Evolutionary conservation across 1,140 invertebrate genomes (phyloP).

Genomic region (Coptotermes formosanus): DNA sequence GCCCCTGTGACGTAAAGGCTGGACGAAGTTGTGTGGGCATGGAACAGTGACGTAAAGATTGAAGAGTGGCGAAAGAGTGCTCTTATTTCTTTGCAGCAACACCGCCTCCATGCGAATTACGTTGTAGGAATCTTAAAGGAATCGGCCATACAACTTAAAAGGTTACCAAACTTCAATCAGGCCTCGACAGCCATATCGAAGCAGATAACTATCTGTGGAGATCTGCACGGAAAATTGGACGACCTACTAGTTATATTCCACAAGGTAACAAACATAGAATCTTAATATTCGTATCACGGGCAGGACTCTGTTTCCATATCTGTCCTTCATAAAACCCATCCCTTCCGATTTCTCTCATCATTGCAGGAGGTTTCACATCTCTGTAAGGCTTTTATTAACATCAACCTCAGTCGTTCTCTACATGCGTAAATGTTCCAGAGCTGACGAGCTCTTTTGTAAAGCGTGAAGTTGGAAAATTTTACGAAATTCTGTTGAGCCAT

Average conservation of each 20-base stretch:
- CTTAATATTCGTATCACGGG: neutral
- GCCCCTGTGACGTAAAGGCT: too few species aligned
- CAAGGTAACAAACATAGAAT: slow-evolving; percentile 62
- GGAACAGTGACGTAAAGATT: too few species aligned
- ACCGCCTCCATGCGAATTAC: slow-evolving; percentile 78
- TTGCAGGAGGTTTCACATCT: too few species aligned
- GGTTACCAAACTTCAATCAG: slow-evolving; percentile 76
- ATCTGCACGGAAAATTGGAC: slow-evolving; percentile 89
- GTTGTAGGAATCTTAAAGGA: slow-evolving; percentile 77
- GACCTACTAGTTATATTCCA: slow-evolving; percentile 87
- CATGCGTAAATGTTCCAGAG: too few species aligned
- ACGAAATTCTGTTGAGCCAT: too few species aligned
- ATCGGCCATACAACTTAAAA: slow-evolving; percentile 68
- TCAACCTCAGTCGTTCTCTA: too few species aligned
- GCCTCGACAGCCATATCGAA: slow-evolving; percentile 81
- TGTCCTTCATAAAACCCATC: neutral
- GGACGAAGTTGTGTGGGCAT: too few species aligned
- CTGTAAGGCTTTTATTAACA: too few species aligned
- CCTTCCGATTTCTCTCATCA: neutral
- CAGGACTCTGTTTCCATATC: neutral
- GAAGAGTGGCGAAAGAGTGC: too few species aligned
- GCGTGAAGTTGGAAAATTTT: too few species aligned
- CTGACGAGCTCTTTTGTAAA: too few species aligned
- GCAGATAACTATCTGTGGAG: slow-evolving; percentile 88
- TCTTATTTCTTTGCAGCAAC: slow-evolving; percentile 50